Conservation (phyloP, 1,140 invertebrate species). For the Drosophila ananassae region DNA sequence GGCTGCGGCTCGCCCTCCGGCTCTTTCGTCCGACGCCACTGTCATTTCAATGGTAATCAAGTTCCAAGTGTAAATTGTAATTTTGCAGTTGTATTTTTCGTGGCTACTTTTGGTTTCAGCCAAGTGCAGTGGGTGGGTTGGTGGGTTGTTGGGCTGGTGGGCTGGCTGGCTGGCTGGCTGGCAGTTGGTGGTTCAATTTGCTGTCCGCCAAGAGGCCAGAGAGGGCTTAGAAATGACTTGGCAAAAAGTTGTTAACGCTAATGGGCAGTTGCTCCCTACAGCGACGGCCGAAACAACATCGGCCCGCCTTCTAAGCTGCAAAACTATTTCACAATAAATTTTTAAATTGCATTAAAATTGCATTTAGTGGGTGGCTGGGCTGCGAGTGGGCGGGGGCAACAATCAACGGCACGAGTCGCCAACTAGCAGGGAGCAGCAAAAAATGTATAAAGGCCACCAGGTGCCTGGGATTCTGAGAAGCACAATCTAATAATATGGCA, state of each 20-base stretch:
- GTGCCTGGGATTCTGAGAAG: conserved; percentile 21
- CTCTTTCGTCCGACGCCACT: conserved; percentile 12
- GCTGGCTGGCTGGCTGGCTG: conserved; percentile 12
- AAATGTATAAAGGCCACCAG: conserved; percentile 55
- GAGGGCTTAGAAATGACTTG: conserved; percentile 58
- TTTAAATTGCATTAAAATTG: conserved; percentile 68
- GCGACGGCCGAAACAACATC: conserved; percentile 16
- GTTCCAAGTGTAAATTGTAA: conserved; percentile 66
- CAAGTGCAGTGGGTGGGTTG: background rate
- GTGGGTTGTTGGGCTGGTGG: background rate
- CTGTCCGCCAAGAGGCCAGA: conserved; percentile 19
- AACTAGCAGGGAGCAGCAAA: conserved; percentile 24
- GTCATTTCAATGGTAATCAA: conserved; percentile 53
- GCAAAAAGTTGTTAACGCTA: conserved; percentile 71
- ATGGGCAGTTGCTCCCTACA: conserved; percentile 53
- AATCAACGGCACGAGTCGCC: conserved; percentile 73
- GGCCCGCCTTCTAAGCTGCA: conserved; percentile 43
- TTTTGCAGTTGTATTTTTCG: conserved; percentile 21
- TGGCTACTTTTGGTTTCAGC: background rate
- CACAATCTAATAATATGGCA: conserved; percentile 61
- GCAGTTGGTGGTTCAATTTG: conserved; percentile 20
- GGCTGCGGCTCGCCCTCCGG: background rate
- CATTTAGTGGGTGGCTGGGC: conserved; percentile 40
- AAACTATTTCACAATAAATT: conserved; percentile 75
- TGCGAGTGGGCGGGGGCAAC: conserved; percentile 28